These are phyloP conservation scores for Anguilla pacifica DNA, from an alignment of 2,797 vertebrate genomes.

Conservation along the genomic window DNA sequence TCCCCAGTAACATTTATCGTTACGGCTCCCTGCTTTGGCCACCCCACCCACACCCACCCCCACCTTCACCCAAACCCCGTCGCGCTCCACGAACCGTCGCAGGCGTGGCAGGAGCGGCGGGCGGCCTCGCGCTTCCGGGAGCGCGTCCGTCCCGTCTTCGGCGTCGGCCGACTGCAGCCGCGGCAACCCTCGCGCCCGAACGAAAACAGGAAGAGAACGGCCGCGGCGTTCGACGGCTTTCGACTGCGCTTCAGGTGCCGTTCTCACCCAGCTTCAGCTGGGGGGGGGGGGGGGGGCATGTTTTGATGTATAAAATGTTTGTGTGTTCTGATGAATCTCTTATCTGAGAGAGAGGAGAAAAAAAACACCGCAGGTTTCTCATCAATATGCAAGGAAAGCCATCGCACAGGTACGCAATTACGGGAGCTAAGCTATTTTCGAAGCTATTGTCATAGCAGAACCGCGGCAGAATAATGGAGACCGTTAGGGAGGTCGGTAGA, in stretches of 20 bases:
- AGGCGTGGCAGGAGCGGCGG: conserved; percentile 75
- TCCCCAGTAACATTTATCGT: conserved; percentile 67
- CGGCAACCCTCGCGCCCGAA: conserved; percentile 60
- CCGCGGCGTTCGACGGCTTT: background rate
- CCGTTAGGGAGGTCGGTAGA: conserved; percentile 46
- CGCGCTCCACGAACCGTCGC: conserved; percentile 70
- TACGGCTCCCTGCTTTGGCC: conserved; percentile 32
- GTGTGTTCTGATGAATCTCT: conserved; percentile 57
- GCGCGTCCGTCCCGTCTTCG: conserved; percentile 74
- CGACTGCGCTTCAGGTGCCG: conserved; percentile 52
- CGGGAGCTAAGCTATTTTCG: conserved; percentile 47
- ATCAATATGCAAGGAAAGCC: conserved; percentile 44
- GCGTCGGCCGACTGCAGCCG: conserved; percentile 68
- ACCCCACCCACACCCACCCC: background rate
- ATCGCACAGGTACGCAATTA: conserved; percentile 42
- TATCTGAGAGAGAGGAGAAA: conserved; percentile 46
- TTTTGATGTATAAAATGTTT: conserved; percentile 23
- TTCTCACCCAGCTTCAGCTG: conserved; percentile 10
- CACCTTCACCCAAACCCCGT: conserved; percentile 60
- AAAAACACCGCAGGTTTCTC: conserved; percentile 47
- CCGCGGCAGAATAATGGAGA: conserved; percentile 58
- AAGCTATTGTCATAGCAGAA: conserved; percentile 61
- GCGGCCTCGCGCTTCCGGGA: conserved; percentile 75
- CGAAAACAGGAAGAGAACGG: conserved; percentile 29
- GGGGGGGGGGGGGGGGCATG: background rate